Base-by-base conservation (phyloP, 2,888 invertebrate genomes). In the Geophilus truncorum region DNA sequence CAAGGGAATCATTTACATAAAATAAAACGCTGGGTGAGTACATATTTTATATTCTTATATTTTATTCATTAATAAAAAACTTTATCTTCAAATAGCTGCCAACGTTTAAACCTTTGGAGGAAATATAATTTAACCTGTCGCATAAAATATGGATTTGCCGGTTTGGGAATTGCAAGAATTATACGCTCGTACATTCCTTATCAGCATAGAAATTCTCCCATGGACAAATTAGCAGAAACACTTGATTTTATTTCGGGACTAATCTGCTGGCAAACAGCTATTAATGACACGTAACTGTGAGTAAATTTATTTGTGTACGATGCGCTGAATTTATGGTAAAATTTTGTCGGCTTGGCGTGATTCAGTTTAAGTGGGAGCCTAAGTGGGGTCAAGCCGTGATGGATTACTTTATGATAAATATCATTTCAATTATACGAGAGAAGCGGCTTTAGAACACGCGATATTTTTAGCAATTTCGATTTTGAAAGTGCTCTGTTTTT, bases 321-420 rank as follows among this genome's bases (percentile, higher is more conserved):
- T 62, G 57, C 0, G 57, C 57, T 62, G 10, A 62, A 62, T 62
- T 62, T 62, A 62, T 62, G 57, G 57, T 62, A 23, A 62, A 62
- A 21, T 62, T 62, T 62, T 62, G 57, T 21, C 23, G 57, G 23
- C 2, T 62, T 62, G 57, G 57, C 57, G 57, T 62, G 57, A 62
- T 62, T 62, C 57, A 62, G 21, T 62, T 62, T 62, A 62, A 62
- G 57, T 62, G 57, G 40, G 57, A 62, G 57, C n/a, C 23, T 62
- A 21, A 62, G 57, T 62, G 57, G 57, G 57, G 57, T 62, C 57
- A 23, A 62, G 10, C n/a, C 57, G 21, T 62, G 57, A 62, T 62
- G 15, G 57, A 62, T 62, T 62, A 6, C 21, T 23, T 23, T 21
- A 62, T 62, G 57, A 62, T 62, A 62, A 62, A 62, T 62, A 62